These are phyloP conservation scores for Herpailurus yagouaroundi DNA, from an alignment of 2,113 vertebrate genomes.

Conservation along the genomic window DNA sequence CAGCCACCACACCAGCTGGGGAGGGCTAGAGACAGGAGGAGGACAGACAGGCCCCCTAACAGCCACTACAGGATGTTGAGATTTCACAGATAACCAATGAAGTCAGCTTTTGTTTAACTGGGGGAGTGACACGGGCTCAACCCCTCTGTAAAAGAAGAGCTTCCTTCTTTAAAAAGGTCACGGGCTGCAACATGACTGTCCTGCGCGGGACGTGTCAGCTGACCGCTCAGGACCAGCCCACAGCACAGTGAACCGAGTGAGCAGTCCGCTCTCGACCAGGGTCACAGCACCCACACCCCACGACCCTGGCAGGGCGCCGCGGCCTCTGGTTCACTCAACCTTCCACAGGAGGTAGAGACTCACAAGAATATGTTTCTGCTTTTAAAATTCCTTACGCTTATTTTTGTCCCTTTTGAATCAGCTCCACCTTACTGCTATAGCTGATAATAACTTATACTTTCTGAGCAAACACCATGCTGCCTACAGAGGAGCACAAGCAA, in stretches of 20 bases:
- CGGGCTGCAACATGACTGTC: rapidly evolving
- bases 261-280: rapidly evolving
- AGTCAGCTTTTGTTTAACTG: not conserved
- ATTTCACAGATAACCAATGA: not conserved
- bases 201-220: too few species aligned
- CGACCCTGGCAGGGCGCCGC: not conserved
- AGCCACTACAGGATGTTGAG: not conserved
- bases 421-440: too few species aligned
- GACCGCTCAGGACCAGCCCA: not conserved
- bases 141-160: not conserved
- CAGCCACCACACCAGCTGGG: not conserved
- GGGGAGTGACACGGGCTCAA: not conserved
- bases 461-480: not conserved
- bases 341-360: rapidly evolving
- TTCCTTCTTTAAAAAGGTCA: not conserved
- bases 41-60: rapidly evolving
- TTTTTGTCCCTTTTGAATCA: not conserved
- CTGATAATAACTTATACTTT: not conserved
- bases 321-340: rapidly evolving
- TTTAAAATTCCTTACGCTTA: not conserved
- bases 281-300: rapidly evolving
- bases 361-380: not conserved
- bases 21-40: not conserved
- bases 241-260: rapidly evolving
- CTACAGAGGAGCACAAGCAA: rapidly evolving